Base-by-base conservation (phyloP, 2,797 vertebrate species). In the Carduelis carduelis region DNA sequence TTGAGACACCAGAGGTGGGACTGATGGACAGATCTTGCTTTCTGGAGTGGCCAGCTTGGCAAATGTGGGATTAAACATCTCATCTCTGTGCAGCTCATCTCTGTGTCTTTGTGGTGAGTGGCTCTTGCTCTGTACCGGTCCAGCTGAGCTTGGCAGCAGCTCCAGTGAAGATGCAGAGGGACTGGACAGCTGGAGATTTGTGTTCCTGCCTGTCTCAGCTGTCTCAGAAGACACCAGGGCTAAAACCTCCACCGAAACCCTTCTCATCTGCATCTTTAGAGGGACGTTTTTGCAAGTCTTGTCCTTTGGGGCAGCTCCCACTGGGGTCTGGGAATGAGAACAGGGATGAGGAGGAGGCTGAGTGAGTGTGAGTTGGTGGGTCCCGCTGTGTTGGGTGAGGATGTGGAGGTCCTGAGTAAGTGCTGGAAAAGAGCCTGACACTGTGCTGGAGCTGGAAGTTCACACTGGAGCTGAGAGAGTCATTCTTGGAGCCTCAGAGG, bases 101-200 rank as follows among this genome's bases (percentile, higher is more conserved):
- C 35, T 35, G 19, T 87, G 81, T 21, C 55, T 57, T 35, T 0
- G 0, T 12, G 49, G 20, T 2, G 3, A 59, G 20, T 0, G 0
- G 37, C 12, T 57, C 52, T 83, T n/a, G 17, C n/a, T 66, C 22
- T 1, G 5, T 21, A 4, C 46, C 0, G 0, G 49, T 34, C 70
- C 55, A 63, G 52, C 79, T 65, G 72, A 7, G 2, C 39, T 46
- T 3, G 0, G 35, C 80, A 66, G 72, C 76, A 52, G 52, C 14
- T 53, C 41, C 69, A 71, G 28, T 41, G 37, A 37, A 49, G 75
- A 43, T 78, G n/a, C 26, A 55, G 47, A 28, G 44, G 41, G 44
- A 35, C 4, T 56, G 55, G 61, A 39, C 37, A 22, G 53, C 53
- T 71, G 70, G 66, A 92, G 32, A 16, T 53, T 65, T 44, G 53